phyloP scores from a whole-genome alignment of 2,797 vertebrate species.

The Coregonus sp. region DNA sequence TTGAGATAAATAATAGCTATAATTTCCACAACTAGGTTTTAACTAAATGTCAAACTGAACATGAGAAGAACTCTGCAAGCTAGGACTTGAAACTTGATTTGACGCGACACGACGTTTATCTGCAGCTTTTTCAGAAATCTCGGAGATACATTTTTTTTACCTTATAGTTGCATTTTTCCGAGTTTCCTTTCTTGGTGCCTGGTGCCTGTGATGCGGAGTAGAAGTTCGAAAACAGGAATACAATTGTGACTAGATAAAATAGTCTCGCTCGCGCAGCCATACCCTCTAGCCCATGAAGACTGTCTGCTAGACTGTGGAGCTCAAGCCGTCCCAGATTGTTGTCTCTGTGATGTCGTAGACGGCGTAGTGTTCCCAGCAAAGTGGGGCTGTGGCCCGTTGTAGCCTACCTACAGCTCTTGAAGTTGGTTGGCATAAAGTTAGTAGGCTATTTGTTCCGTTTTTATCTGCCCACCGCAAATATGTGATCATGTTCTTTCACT shows the following conservation, averaged over 20 bases:
- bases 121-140: too few species aligned
- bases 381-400: constrained; percentile 23
- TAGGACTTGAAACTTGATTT: not conserved
- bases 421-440: not conserved
- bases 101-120: not conserved
- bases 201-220: constrained; percentile 27
- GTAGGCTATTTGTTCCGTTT: not conserved
- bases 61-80: not conserved
- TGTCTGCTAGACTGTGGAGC: constrained; percentile 26
- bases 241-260: constrained; percentile 60
- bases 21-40: not conserved
- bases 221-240: constrained; percentile 44
- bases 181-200: constrained; percentile 48
- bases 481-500: too few species aligned
- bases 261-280: constrained; percentile 82
- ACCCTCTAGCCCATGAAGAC: constrained; percentile 56
- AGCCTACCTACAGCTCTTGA: not conserved
- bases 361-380: constrained; percentile 18
- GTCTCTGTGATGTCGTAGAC: constrained; percentile 7
- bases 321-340: constrained; percentile 1
- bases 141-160: constrained; percentile 46
- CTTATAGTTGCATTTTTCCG: constrained; percentile 70
- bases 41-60: not conserved
- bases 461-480: too few species aligned
- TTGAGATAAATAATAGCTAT: too few species aligned